These are phyloP conservation scores for Phrynosoma platyrhinos DNA, from an alignment of 2,113 vertebrate species.

Conservation along the genomic window DNA sequence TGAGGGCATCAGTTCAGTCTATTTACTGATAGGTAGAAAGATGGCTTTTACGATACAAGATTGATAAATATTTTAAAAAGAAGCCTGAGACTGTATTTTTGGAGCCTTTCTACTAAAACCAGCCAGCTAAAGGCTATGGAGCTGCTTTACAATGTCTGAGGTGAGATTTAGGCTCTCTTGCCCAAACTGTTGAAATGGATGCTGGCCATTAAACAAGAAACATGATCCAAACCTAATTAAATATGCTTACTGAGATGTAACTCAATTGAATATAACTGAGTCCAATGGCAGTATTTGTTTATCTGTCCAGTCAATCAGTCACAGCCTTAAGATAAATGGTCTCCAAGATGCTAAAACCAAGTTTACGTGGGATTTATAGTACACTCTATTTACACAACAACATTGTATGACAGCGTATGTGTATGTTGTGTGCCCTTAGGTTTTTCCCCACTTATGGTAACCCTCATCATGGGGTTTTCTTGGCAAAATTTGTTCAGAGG, in stretches of 20 bases:
- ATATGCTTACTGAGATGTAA: neutral
- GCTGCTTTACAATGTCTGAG: neutral
- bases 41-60: neutral
- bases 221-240: neutral
- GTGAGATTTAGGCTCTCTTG: neutral
- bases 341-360: neutral
- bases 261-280: neutral
- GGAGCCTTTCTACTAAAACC: neutral
- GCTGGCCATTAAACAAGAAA: neutral
- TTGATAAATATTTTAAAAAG: slow-evolving; percentile 3
- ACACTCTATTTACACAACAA: too few species aligned
- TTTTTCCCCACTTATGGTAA: too few species aligned
- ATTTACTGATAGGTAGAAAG: neutral
- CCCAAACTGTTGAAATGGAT: neutral
- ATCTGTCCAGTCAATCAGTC: neutral
- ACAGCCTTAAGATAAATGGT: neutral
- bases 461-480: too few species aligned
- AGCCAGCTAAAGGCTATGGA: neutral
- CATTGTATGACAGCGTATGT: too few species aligned
- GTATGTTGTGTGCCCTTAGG: too few species aligned
- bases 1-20: slow-evolving; percentile 20
- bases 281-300: neutral
- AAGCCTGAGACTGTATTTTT: neutral
- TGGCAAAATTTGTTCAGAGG: too few species aligned
- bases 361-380: too few species aligned